Percentiles rank a stretch among this genome's conserved stretches.
phyloP scores from a whole-genome alignment of 2,888 invertebrate species.

The Heliconius ismenius region DNA sequence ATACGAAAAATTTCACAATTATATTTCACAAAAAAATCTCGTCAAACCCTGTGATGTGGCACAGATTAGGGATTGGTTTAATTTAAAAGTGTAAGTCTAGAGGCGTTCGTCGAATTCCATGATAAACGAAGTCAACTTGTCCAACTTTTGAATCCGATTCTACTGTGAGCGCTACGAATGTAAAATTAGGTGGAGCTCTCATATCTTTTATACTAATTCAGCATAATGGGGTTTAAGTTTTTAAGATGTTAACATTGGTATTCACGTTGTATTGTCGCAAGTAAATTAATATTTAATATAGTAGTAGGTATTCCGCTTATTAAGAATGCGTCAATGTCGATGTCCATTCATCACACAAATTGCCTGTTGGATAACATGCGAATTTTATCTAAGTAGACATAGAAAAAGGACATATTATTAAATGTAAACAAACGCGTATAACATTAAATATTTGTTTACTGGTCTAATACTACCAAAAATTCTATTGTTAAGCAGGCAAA shows the following conservation, averaged over 20 bases:
- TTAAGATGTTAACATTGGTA: not conserved
- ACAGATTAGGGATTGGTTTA: conserved; percentile 18
- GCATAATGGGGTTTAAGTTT: not conserved
- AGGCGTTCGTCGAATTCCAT: conserved; percentile 18
- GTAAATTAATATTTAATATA: conserved; percentile 1
- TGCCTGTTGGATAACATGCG: no score
- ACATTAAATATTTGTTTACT: not conserved
- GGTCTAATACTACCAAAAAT: not conserved
- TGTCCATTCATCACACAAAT: no score
- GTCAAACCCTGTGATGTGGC: conserved; percentile 12
- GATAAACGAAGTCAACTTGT: conserved; percentile 25
- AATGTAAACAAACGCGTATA: not conserved
- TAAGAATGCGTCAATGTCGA: no score
- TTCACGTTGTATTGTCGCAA: not conserved
- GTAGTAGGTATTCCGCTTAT: not conserved
- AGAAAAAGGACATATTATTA: not conserved
- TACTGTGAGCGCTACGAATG: conserved; percentile 21
- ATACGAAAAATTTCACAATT: not conserved
- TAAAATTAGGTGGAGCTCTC: conserved; percentile 18
- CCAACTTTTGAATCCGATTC: conserved; percentile 28
- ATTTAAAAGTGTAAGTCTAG: conserved; percentile 26
- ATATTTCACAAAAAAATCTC: conserved; percentile 1
- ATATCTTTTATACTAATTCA: conserved; percentile 10
- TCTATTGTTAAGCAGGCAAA: not conserved
- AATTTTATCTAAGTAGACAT: not conserved